phyloP scores from a whole-genome alignment of 2,797 vertebrate species.

The Arnoldichthys spilopterus region DNA sequence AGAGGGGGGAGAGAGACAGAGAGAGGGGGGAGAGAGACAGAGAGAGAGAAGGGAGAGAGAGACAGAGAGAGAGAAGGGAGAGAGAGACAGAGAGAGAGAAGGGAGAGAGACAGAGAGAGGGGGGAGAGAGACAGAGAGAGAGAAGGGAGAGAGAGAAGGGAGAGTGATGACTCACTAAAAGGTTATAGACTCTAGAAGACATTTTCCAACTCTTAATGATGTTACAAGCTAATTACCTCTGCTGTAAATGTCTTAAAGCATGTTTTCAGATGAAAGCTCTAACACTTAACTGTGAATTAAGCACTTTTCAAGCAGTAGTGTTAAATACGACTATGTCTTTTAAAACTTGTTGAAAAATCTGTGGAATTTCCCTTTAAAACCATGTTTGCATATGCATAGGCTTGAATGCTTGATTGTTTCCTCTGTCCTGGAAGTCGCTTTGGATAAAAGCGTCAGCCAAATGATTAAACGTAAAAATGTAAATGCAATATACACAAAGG shows the following conservation, averaged over 20 bases:
- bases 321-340: background rate
- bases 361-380: too few species aligned
- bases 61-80: background rate
- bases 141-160: background rate
- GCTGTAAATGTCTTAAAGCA: background rate
- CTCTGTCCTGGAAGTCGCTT: too few species aligned
- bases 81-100: background rate
- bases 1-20: background rate
- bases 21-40: background rate
- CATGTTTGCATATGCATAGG: too few species aligned
- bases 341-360: background rate
- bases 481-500: too few species aligned
- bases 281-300: background rate
- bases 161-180: background rate
- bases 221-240: background rate
- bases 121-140: background rate
- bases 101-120: background rate
- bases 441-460: too few species aligned
- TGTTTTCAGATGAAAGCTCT: background rate
- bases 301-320: background rate
- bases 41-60: background rate
- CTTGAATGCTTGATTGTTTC: too few species aligned
- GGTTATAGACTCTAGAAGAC: background rate
- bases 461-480: too few species aligned
- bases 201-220: conserved; percentile 4